These are phyloP conservation scores for Zelostemma sp. DNA, from an alignment of 1,140 invertebrate species.

Conservation along the genomic window DNA sequence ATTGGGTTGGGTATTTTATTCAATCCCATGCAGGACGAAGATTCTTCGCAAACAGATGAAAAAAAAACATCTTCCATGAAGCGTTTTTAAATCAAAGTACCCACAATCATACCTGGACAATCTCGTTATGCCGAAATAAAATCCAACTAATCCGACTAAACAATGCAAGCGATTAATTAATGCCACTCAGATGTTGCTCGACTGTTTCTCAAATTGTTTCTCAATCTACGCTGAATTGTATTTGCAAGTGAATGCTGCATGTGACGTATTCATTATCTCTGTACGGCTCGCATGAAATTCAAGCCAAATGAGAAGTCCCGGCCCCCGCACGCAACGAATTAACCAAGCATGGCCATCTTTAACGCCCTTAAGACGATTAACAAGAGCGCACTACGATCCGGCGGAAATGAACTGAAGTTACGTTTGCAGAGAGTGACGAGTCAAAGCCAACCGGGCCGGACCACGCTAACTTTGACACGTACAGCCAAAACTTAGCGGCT, in stretches of 20 bases:
- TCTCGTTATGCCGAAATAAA: too few relatives aligned
- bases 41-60: too few relatives aligned
- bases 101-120: too few relatives aligned
- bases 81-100: too few relatives aligned
- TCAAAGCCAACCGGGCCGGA: slow-evolving; percentile 24
- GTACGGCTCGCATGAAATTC: neutral
- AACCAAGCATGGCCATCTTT: slow-evolving; percentile 12
- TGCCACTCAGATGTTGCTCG: neutral
- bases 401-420: slow-evolving; percentile 57
- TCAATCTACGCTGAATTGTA: neutral
- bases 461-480: slow-evolving; percentile 34
- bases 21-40: too few relatives aligned
- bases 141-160: neutral
- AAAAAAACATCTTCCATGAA: too few relatives aligned
- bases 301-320: neutral
- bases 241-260: slow-evolving; percentile 1
- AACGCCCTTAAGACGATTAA: slow-evolving; percentile 7
- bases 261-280: neutral
- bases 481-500: slow-evolving; percentile 34
- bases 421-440: slow-evolving; percentile 59
- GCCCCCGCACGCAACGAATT: slow-evolving; percentile 4
- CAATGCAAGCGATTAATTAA: neutral
- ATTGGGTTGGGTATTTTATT: too few relatives aligned
- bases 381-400: slow-evolving; percentile 22
- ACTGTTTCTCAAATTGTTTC: neutral